phyloP scores from a whole-genome alignment of 2,888 invertebrate genomes.

The Ypsolopha sequella region DNA sequence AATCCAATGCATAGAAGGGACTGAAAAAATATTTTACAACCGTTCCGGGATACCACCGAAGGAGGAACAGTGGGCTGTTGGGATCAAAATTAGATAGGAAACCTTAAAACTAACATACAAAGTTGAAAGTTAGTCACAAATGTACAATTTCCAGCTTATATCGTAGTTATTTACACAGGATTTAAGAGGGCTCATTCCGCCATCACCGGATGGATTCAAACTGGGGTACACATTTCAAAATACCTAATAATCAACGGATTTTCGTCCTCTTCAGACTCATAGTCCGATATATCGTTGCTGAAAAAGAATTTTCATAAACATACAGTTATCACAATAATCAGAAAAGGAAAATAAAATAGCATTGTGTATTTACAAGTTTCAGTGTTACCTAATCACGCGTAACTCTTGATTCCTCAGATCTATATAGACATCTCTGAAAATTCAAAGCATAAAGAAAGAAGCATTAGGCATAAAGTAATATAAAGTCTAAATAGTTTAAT shows the following conservation, averaged over 20 bases:
- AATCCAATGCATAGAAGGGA: no score
- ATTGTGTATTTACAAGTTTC: conserved; percentile 3
- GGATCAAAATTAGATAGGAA: no score
- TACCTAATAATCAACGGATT: conserved; percentile 17
- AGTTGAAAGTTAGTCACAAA: no score
- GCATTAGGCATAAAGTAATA: not conserved
- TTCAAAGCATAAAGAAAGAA: conserved; percentile 19
- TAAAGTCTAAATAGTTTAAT: no score
- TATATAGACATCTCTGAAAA: conserved; percentile 41
- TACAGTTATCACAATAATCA: conserved; percentile 1
- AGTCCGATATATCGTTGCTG: conserved; percentile 55
- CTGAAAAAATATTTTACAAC: no score
- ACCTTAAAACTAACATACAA: no score
- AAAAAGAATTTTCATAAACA: conserved; percentile 29
- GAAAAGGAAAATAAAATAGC: no score
- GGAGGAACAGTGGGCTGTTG: no score
- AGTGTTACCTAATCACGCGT: conserved; percentile 46
- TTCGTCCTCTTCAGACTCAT: conserved; percentile 32
- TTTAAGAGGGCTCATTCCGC: conserved; percentile 2
- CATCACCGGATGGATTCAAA: not conserved
- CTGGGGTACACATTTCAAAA: not conserved
- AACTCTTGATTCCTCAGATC: conserved; percentile 34
- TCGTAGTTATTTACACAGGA: conserved; percentile 5
- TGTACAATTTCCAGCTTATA: no score
- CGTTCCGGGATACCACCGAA: no score